A percentile compares a stretch with the other conserved stretches of the same genome.
phyloP scores from a whole-genome alignment of 2,797 vertebrate species.

The Syngnathus rostellatus region DNA sequence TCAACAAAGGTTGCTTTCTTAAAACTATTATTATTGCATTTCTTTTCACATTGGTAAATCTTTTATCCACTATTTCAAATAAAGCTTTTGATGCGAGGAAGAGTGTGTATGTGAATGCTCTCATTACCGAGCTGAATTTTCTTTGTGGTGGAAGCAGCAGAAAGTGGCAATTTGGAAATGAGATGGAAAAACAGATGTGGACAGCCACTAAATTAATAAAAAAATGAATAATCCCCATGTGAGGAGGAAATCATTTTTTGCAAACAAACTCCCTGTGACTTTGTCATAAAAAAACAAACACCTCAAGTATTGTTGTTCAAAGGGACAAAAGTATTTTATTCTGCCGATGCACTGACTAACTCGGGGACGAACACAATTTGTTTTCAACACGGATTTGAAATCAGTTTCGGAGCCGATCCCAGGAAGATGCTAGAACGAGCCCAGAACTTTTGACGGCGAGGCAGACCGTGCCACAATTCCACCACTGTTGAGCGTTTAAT shows the following conservation, averaged over 20 bases:
- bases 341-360: too few relatives aligned
- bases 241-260: slow-evolving; percentile 22
- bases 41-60: slow-evolving; percentile 5
- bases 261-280: not conserved
- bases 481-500: not conserved
- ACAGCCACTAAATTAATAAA: slow-evolving; percentile 55
- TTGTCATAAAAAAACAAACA: not conserved
- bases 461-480: not conserved
- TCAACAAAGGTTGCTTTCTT: slow-evolving; percentile 27
- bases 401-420: too few relatives aligned
- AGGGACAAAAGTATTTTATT: not conserved
- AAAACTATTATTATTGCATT: slow-evolving; percentile 8
- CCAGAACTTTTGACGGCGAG: not conserved
- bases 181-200: slow-evolving; percentile 50
- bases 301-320: not conserved
- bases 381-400: too few relatives aligned
- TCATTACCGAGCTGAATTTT: slow-evolving; percentile 53
- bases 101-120: slow-evolving; percentile 39
- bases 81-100: slow-evolving; percentile 51
- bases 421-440: not conserved
- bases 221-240: slow-evolving; percentile 50
- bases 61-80: slow-evolving; percentile 56
- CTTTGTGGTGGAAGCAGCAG: slow-evolving; percentile 56
- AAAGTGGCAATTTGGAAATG: slow-evolving; percentile 58
- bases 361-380: too few relatives aligned